phyloP scores from a whole-genome alignment of 2,797 vertebrate species.

The Lateolabrax maculatus region DNA sequence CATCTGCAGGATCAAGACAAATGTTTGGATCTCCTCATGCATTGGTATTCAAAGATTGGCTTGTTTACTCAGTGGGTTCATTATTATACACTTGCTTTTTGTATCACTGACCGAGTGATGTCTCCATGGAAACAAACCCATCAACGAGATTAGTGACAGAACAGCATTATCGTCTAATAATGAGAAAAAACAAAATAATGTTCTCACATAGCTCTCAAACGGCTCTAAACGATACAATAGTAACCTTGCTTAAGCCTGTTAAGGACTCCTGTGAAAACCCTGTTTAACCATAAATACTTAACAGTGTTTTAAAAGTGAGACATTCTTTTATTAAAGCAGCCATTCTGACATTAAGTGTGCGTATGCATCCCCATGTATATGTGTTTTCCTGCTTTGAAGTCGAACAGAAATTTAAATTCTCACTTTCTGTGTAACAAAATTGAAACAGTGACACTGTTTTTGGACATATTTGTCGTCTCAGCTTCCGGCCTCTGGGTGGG shows the following conservation, averaged over 20 bases:
- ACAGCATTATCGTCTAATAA: conserved; percentile 51
- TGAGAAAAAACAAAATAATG: conserved; percentile 39
- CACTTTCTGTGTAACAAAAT: neutral
- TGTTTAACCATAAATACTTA: conserved; percentile 29
- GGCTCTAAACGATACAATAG: conserved; percentile 42
- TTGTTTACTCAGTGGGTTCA: conserved; percentile 44
- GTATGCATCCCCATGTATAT: too few relatives aligned
- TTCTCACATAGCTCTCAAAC: conserved; percentile 54
- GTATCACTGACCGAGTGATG: conserved; percentile 45
- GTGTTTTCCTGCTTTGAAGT: neutral
- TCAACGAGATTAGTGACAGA: conserved; percentile 48
- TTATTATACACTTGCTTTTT: conserved; percentile 55
- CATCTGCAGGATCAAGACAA: conserved; percentile 43
- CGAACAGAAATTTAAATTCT: neutral
- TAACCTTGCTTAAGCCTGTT: conserved; percentile 44
- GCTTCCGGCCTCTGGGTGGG: neutral
- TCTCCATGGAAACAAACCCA: conserved; percentile 73
- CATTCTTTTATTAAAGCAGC: conserved; percentile 14
- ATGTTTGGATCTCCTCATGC: conserved; percentile 41
- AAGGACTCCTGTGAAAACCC: conserved; percentile 30
- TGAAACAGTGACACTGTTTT: neutral
- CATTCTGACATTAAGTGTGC: conserved; percentile 19
- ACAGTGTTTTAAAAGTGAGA: conserved; percentile 29
- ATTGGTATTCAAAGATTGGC: conserved; percentile 15
- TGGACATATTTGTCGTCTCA: neutral